Conservation (phyloP, 2,113 vertebrate genomes). For the Polyodon spathula region DNA sequence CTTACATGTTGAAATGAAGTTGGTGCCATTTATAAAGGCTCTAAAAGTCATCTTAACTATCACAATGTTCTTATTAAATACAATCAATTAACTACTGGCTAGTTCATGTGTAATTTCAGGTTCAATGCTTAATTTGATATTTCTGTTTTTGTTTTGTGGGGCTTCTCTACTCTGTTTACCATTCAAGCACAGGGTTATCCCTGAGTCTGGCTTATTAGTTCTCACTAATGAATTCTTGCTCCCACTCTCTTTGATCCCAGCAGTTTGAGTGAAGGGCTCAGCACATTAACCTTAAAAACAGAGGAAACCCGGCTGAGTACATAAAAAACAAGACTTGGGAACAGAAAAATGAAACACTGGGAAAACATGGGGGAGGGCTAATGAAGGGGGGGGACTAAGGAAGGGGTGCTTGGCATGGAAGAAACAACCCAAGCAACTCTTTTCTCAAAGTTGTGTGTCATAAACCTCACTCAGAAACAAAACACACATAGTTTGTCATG, state of each 20-base stretch:
- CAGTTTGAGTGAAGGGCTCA: constrained; percentile 22
- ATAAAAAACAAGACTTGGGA: constrained; percentile 11
- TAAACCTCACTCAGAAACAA: constrained; percentile 10
- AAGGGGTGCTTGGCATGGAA: background rate
- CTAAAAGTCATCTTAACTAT: no score
- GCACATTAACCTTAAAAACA: constrained; percentile 13
- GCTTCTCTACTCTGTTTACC: no score
- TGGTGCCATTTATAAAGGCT: no score
- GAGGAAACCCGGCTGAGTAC: constrained; percentile 8
- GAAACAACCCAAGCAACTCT: background rate
- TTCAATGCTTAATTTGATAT: no score
- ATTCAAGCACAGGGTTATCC: constrained; percentile 13
- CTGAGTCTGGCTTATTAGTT: constrained; percentile 8
- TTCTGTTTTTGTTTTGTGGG: no score
- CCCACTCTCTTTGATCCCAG: constrained; percentile 15
- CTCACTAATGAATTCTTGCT: constrained; percentile 21
- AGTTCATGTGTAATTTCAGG: no score
- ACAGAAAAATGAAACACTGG: background rate
- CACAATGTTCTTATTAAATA: no score
- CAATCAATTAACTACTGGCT: no score
- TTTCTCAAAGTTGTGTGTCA: constrained; percentile 7
- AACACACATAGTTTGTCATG: constrained; percentile 25
- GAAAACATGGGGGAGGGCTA: background rate
- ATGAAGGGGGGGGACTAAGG: background rate
- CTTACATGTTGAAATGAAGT: no score